Evolutionary conservation across 2,113 vertebrate species (phyloP).

Genomic region (Lepus europaeus): DNA sequence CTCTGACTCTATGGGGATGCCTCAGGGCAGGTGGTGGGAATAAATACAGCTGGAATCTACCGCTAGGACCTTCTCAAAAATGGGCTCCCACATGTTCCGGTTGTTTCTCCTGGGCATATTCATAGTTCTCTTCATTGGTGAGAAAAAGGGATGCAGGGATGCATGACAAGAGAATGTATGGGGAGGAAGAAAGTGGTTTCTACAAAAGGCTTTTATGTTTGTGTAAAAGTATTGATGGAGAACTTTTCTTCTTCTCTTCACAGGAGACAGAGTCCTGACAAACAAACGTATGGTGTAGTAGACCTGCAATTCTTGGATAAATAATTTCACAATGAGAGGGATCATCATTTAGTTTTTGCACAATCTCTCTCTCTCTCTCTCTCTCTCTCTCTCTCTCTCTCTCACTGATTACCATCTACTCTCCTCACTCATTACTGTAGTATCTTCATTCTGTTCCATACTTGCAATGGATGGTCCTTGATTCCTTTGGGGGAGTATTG

Average conservation of each 20-base stretch:
- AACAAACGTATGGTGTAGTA: background rate
- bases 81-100: background rate
- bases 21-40: conserved; percentile 64
- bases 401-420: background rate
- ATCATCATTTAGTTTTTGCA: background rate
- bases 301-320: conserved; percentile 28
- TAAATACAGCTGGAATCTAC: conserved; percentile 58
- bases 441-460: background rate
- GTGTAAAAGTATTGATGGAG: background rate
- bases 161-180: background rate
- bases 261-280: conserved; percentile 52
- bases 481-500: background rate
- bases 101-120: conserved; percentile 48
- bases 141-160: background rate
- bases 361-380: background rate
- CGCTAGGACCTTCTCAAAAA: background rate
- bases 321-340: background rate
- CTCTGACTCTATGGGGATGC: conserved; percentile 33
- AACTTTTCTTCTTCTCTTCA: conserved; percentile 54
- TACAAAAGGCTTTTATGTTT: background rate
- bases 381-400: too few relatives aligned
- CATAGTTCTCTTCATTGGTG: conserved; percentile 42
- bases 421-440: background rate
- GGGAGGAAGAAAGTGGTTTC: background rate
- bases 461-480: background rate